Conservation (phyloP, 2,888 invertebrate genomes). For the Thalpophila matura region DNA sequence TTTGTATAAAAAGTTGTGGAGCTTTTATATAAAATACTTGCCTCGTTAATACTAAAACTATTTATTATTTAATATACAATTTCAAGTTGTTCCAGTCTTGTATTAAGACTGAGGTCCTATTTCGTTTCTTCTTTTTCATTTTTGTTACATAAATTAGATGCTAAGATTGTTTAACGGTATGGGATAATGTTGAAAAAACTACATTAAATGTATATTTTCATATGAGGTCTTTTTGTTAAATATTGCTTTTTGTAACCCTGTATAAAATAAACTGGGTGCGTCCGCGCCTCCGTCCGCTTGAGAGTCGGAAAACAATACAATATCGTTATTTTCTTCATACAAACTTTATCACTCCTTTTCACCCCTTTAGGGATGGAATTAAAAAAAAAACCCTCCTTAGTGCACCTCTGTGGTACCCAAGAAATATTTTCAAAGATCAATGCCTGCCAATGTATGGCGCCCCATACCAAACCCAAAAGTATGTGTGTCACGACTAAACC, state of each 20-base stretch:
- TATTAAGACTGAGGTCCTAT: slow-evolving; percentile 28
- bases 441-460: too few species aligned
- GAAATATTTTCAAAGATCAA: too few species aligned
- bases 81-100: slow-evolving; percentile 32
- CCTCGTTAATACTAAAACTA: slow-evolving; percentile 22
- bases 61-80: slow-evolving; percentile 10
- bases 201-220: slow-evolving; percentile 70
- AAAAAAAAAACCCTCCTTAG: too few species aligned
- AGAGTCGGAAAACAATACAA: too few species aligned
- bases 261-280: too few species aligned
- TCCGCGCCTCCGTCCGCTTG: too few species aligned
- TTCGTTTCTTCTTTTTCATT: slow-evolving; percentile 18
- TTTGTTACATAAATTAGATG: slow-evolving; percentile 51
- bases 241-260: slow-evolving; percentile 5
- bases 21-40: slow-evolving; percentile 47
- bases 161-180: slow-evolving; percentile 60
- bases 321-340: too few species aligned
- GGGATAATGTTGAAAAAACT: slow-evolving; percentile 66
- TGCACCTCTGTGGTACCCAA: too few species aligned
- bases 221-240: slow-evolving; percentile 40
- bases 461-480: too few species aligned
- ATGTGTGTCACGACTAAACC: too few species aligned
- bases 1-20: slow-evolving; percentile 16
- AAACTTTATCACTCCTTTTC: too few species aligned
- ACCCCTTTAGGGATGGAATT: too few species aligned